Conservation (phyloP, 2,113 vertebrate genomes). For the Microtus pennsylvanicus region DNA sequence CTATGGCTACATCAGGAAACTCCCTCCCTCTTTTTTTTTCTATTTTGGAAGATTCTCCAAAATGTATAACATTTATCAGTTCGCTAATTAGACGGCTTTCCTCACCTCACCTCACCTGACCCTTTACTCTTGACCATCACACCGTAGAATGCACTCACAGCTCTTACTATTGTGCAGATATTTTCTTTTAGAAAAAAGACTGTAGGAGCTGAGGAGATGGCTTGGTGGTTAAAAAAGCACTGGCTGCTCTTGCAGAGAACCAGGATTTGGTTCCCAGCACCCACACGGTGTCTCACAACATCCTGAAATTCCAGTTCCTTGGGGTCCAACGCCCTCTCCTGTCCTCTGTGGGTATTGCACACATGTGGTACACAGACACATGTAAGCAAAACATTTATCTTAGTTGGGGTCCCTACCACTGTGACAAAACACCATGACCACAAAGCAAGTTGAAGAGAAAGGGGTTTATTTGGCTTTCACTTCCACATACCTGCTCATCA, state of each 20-base stretch:
- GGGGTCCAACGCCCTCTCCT: not conserved
- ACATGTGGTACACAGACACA: not conserved
- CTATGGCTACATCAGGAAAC: not conserved
- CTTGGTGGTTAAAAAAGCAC: not conserved
- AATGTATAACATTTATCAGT: constrained; percentile 38
- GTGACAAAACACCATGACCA: not conserved
- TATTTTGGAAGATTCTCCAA: constrained; percentile 48
- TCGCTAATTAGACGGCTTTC: not conserved
- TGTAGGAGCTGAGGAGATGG: not conserved
- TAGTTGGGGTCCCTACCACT: not conserved
- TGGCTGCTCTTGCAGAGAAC: not conserved
- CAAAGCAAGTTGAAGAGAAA: not conserved
- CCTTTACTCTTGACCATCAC: not conserved
- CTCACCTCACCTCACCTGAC: too few relatives aligned
- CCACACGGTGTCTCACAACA: not conserved
- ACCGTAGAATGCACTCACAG: not conserved
- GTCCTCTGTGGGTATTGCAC: not conserved
- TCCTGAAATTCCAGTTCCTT: not conserved
- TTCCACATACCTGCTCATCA: not conserved
- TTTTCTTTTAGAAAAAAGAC: constrained; percentile 61
- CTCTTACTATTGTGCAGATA: constrained; percentile 33
- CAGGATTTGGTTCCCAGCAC: not conserved
- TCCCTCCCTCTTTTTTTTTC: not conserved
- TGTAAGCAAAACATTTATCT: not conserved
- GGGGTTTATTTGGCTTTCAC: not conserved